These are phyloP conservation scores for Cephalopterus ornatus DNA, from an alignment of 2,113 vertebrate species.

Conservation along the genomic window DNA sequence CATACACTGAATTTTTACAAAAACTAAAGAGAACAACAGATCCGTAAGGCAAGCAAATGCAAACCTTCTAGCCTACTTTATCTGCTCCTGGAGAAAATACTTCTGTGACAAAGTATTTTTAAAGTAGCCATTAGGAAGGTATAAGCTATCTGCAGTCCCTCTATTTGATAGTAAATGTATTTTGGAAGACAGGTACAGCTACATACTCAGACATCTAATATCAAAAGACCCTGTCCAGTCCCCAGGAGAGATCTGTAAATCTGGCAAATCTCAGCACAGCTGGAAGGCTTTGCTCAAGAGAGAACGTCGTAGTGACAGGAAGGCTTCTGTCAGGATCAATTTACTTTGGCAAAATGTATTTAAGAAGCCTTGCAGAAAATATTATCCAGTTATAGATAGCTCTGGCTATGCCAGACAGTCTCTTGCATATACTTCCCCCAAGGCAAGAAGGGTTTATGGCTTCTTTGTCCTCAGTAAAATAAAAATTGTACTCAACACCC, in stretches of 20 bases:
- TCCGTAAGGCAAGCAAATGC: not conserved
- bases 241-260: not conserved
- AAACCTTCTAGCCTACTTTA: not conserved
- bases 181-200: not conserved
- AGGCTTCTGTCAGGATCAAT: slow-evolving; percentile 16
- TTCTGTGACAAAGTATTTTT: not conserved
- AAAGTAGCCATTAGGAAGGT: not conserved
- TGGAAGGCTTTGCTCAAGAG: not conserved
- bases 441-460: slow-evolving; percentile 5
- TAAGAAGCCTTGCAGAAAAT: not conserved
- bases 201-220: not conserved
- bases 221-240: not conserved
- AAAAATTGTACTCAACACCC: not conserved
- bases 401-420: not conserved
- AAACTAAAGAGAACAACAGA: not conserved
- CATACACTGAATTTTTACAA: not conserved
- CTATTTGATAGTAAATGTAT: not conserved
- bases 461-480: slow-evolving; percentile 18
- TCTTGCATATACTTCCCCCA: not conserved
- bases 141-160: not conserved
- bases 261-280: not conserved
- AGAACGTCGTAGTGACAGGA: not conserved
- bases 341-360: not conserved
- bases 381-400: not conserved
- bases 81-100: not conserved